These are phyloP conservation scores for Tolmerus cingulatus DNA, from an alignment of 2,888 invertebrate species.

Conservation along the genomic window DNA sequence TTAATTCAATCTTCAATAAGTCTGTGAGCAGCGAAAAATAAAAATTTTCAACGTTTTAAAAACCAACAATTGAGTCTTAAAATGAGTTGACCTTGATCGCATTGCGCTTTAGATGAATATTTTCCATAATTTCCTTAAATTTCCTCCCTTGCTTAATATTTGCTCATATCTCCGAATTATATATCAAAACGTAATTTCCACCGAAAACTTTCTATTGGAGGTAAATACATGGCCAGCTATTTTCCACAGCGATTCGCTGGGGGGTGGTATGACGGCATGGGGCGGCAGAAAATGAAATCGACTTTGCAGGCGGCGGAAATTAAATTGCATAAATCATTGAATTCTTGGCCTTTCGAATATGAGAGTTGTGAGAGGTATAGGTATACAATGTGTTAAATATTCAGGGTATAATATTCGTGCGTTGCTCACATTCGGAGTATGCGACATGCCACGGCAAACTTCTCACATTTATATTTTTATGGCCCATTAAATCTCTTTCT, in stretches of 20 bases:
- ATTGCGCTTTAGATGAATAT: neutral
- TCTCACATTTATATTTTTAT: neutral
- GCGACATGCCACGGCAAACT: neutral
- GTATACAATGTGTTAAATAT: neutral
- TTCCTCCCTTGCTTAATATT: neutral
- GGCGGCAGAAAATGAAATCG: neutral
- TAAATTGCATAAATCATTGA: constrained; percentile 24
- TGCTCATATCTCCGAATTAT: neutral
- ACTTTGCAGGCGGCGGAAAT: constrained; percentile 18
- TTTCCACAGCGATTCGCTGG: neutral
- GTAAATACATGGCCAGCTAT: neutral
- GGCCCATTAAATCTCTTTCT: neutral
- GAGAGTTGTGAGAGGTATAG: neutral
- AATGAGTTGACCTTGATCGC: neutral
- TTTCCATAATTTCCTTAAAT: neutral
- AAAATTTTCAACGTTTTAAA: neutral
- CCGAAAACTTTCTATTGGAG: neutral
- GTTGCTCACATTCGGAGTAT: neutral
- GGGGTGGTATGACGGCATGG: neutral
- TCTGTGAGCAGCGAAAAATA: too few relatives aligned
- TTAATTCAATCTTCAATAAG: too few relatives aligned
- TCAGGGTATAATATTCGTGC: neutral
- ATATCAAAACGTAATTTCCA: neutral
- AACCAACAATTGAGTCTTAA: neutral
- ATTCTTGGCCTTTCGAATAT: neutral